Conservation (phyloP, 2,888 invertebrate genomes). For the Clusia tigrina region DNA sequence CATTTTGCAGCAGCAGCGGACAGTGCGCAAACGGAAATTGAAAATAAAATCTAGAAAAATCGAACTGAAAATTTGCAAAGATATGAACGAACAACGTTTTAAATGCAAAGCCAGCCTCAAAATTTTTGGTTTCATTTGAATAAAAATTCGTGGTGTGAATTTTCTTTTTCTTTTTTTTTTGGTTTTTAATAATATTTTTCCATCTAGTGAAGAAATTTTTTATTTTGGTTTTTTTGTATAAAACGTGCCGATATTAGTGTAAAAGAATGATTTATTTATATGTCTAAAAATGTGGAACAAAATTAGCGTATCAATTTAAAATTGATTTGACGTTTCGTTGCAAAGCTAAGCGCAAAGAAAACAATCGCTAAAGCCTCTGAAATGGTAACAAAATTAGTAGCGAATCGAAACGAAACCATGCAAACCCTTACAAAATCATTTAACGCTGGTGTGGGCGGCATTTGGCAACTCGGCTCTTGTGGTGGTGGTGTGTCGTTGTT, state of each 20-base stretch:
- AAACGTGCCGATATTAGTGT: slow-evolving; percentile 6
- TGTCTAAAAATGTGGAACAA: background rate
- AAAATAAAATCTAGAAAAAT: slow-evolving; percentile 29
- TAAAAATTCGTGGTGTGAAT: slow-evolving; percentile 31
- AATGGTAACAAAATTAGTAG: too few relatives aligned
- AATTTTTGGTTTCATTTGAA: background rate
- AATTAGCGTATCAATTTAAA: slow-evolving; percentile 15
- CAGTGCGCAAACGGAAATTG: slow-evolving; percentile 8
- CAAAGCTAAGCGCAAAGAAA: background rate
- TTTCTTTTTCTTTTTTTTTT: slow-evolving; percentile 22
- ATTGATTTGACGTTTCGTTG: background rate
- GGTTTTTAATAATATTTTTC: slow-evolving; percentile 7
- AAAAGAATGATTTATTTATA: slow-evolving; percentile 11
- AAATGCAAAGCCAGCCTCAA: slow-evolving; percentile 3
- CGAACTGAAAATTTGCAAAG: slow-evolving; percentile 14
- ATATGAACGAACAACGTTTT: slow-evolving; percentile 19
- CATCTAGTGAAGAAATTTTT: slow-evolving; percentile 28
- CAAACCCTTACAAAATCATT: background rate
- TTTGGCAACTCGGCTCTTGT: too few relatives aligned
- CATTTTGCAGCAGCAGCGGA: too few relatives aligned
- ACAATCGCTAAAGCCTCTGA: background rate
- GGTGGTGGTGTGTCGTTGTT: too few relatives aligned
- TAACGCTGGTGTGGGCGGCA: background rate
- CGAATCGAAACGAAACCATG: background rate
- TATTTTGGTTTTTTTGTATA: slow-evolving; percentile 22